Evolutionary conservation across 2,888 invertebrate genomes (phyloP).

Genomic region (Margaritifera margaritifera): DNA sequence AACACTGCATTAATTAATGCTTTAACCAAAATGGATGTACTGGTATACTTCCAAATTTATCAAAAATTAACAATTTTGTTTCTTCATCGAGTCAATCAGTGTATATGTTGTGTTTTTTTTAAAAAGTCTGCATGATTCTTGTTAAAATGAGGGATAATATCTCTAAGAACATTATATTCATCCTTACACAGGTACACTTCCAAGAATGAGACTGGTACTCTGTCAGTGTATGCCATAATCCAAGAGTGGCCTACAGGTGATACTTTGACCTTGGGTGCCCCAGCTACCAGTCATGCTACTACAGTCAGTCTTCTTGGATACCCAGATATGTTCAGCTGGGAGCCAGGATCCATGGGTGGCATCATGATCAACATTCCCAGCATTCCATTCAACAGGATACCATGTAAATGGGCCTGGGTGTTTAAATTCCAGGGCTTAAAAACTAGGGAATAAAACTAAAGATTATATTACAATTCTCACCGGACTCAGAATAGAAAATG

Average conservation of each 20-base stretch:
- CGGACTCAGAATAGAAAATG: no score
- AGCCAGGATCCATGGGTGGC: constrained; percentile 34
- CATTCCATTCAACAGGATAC: constrained; percentile 54
- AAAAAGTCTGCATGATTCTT: not conserved
- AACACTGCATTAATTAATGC: no score
- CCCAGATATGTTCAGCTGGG: constrained; percentile 43
- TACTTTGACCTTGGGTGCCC: constrained; percentile 75
- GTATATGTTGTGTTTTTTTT: no score
- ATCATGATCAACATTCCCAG: constrained; percentile 59
- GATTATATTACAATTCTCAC: not conserved
- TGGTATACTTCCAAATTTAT: no score
- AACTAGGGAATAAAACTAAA: constrained; percentile 12
- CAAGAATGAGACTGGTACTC: constrained; percentile 22
- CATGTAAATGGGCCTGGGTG: constrained; percentile 66
- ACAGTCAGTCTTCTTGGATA: constrained; percentile 77
- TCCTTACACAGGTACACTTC: constrained; percentile 49
- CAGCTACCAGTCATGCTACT: constrained; percentile 66
- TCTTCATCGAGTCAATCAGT: no score
- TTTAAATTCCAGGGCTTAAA: constrained; percentile 57
- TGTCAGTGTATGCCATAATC: constrained; percentile 80
- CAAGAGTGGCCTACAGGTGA: constrained; percentile 81
- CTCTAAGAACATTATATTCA: not conserved
- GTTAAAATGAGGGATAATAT: not conserved
- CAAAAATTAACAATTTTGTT: no score
- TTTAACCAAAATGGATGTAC: no score